A percentile compares a stretch with the other conserved stretches of the same genome.
Conservation (phyloP, 35 echinoderm and acorn worm genomes). For the Stichopus chloronotus region DNA sequence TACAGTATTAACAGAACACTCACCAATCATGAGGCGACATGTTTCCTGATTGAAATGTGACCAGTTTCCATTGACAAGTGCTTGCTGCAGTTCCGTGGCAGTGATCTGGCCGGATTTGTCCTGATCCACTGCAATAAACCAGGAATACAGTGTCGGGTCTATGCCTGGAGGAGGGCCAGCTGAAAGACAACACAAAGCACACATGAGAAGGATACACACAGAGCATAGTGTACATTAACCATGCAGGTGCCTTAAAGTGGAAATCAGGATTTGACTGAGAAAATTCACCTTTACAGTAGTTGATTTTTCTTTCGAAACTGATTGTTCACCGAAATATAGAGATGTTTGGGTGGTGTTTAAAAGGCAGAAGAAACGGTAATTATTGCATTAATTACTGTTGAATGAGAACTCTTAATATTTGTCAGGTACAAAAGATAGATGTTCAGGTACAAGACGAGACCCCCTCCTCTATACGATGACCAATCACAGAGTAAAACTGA, state of each 20-base stretch:
- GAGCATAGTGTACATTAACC: background rate
- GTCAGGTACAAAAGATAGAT: no score
- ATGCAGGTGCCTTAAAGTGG: background rate
- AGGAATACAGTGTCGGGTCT: slow-evolving; percentile 78
- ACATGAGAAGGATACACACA: background rate
- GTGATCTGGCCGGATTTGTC: slow-evolving; percentile 87
- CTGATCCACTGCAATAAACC: slow-evolving; percentile 88
- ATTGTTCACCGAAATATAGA: no score
- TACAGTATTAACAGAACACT: background rate
- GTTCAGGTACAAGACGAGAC: no score
- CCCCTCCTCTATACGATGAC: no score
- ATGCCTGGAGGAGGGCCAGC: slow-evolving; percentile 81
- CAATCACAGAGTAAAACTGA: no score
- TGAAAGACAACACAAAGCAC: slow-evolving; percentile 5
- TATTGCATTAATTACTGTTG: no score
- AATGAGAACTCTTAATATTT: no score
- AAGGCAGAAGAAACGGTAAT: no score
- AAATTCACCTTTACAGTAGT: no score
- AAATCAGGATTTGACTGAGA: no score
- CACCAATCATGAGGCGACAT: slow-evolving; percentile 96
- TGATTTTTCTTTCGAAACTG: no score
- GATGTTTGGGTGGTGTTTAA: no score
- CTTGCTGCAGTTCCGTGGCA: slow-evolving; percentile 84
- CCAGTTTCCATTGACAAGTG: slow-evolving; percentile 85
- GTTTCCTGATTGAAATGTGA: slow-evolving; percentile 91